Percentiles rank a stretch among this genome's conserved stretches.
Conservation (phyloP, 2,113 vertebrate genomes). For the Myotis davidii region DNA sequence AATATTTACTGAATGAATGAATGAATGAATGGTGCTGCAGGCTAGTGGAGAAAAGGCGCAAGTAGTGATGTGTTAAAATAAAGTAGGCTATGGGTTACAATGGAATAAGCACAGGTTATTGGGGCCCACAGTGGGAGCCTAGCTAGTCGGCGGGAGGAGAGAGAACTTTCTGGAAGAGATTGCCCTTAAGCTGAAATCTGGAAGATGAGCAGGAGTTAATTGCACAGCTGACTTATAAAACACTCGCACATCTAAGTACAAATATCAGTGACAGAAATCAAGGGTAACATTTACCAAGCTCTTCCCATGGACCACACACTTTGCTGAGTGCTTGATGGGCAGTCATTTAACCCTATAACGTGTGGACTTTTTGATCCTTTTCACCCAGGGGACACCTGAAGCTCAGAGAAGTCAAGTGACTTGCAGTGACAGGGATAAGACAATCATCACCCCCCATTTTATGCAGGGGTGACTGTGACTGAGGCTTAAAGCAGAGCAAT, state of each 20-base stretch:
- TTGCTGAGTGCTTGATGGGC: background rate
- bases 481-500: background rate
- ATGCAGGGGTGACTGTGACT: background rate
- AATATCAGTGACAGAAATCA: background rate
- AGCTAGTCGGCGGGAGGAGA: background rate
- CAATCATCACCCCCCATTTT: background rate
- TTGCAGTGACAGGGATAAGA: background rate
- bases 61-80: background rate
- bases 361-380: rapidly evolving
- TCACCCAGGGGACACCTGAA: background rate
- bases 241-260: background rate
- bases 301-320: background rate
- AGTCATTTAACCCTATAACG: background rate
- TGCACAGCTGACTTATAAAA: background rate
- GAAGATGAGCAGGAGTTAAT: background rate
- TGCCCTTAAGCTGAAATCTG: background rate
- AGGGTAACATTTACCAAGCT: background rate
- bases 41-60: background rate
- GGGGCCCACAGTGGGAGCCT: background rate
- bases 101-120: background rate
- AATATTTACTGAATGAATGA: background rate
- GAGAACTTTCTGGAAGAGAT: background rate
- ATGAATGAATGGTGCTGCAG: background rate
- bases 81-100: background rate
- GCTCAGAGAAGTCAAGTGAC: background rate